phyloP scores from a whole-genome alignment of 2,888 invertebrate genomes.

The Troides helena region DNA sequence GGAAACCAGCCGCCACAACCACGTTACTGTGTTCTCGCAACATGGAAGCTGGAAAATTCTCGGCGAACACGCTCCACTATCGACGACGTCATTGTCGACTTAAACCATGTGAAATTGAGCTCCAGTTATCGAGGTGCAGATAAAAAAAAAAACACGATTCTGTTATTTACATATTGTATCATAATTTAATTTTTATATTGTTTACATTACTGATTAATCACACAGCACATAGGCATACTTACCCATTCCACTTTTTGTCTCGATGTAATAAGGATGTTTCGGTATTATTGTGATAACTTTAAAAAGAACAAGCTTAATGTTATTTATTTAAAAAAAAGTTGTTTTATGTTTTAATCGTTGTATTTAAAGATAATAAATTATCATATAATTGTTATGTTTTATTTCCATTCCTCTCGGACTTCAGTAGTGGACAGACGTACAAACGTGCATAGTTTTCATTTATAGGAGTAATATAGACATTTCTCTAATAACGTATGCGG shows the following conservation, averaged over 20 bases:
- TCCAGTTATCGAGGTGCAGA: no score
- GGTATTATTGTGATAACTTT: slow-evolving; percentile 71
- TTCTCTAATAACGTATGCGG: no score
- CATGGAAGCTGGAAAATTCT: no score
- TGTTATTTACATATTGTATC: neutral
- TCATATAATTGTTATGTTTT: slow-evolving; percentile 37
- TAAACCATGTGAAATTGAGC: no score
- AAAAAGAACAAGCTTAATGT: slow-evolving; percentile 75
- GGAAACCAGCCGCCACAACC: no score
- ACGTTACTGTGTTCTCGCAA: no score
- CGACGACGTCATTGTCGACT: no score
- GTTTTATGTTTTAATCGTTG: slow-evolving; percentile 78
- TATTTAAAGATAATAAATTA: slow-evolving; percentile 72
- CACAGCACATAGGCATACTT: slow-evolving; percentile 33
- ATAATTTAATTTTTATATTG: neutral
- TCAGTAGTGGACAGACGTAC: neutral
- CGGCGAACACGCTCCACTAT: no score
- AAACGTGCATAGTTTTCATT: no score
- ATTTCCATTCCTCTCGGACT: slow-evolving; percentile 20
- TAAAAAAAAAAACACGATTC: neutral
- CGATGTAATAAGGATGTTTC: slow-evolving; percentile 61
- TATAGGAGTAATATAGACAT: no score
- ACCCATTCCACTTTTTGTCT: slow-evolving; percentile 68
- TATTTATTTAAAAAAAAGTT: slow-evolving; percentile 71
- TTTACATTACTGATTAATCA: slow-evolving; percentile 6